These are phyloP conservation scores for Scortum barcoo DNA, from an alignment of 2,113 vertebrate genomes.

Conservation along the genomic window DNA sequence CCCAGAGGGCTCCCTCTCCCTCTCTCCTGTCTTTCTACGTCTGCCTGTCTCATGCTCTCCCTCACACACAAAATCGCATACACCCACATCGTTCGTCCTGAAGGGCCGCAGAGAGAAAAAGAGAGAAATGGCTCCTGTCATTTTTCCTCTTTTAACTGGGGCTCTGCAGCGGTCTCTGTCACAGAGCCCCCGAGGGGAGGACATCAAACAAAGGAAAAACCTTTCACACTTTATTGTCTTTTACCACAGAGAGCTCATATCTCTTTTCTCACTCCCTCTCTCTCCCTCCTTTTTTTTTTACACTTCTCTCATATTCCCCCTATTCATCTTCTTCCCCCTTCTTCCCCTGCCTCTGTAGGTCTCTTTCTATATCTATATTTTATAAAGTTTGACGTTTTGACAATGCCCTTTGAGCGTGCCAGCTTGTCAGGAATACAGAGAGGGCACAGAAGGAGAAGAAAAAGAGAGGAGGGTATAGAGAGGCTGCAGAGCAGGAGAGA, in stretches of 20 bases:
- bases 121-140: slow-evolving; percentile 81
- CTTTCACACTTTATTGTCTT: slow-evolving; percentile 82
- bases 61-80: slow-evolving; percentile 42
- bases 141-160: slow-evolving; percentile 79
- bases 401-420: slow-evolving; percentile 63
- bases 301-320: slow-evolving; percentile 66
- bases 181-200: slow-evolving; percentile 70
- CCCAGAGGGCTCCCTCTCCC: slow-evolving; percentile 66
- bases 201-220: slow-evolving; percentile 79
- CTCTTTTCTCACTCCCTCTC: slow-evolving; percentile 62
- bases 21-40: slow-evolving; percentile 36
- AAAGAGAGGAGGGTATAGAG: background rate
- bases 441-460: slow-evolving; percentile 16
- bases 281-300: slow-evolving; percentile 42
- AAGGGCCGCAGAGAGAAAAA: slow-evolving; percentile 69
- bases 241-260: slow-evolving; percentile 78
- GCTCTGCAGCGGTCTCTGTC: slow-evolving; percentile 71
- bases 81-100: slow-evolving; percentile 63
- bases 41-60: slow-evolving; percentile 36
- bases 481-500: slow-evolving; percentile 10
- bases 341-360: slow-evolving; percentile 27
- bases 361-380: slow-evolving; percentile 70
- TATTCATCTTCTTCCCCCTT: slow-evolving; percentile 55
- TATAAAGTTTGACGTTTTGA: slow-evolving; percentile 73
- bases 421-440: slow-evolving; percentile 64